These are phyloP conservation scores for Apantesis nais DNA, from an alignment of 2,888 invertebrate genomes.

Conservation along the genomic window DNA sequence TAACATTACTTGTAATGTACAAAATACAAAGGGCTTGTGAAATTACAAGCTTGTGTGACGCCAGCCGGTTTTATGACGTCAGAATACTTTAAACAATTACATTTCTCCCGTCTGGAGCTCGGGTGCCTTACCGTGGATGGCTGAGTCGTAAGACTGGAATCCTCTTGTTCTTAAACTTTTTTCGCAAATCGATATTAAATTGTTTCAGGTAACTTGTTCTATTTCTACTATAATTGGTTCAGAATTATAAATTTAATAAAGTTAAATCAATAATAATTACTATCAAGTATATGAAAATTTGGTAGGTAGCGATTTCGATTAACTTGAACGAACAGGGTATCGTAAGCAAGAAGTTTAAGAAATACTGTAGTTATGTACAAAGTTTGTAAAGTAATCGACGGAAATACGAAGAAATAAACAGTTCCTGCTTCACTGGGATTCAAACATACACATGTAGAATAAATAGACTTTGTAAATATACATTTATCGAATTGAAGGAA, in stretches of 20 bases:
- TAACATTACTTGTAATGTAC: conserved; percentile 2
- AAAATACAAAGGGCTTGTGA: background rate
- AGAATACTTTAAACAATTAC: conserved; percentile 17
- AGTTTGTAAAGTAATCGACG: conserved; percentile 39
- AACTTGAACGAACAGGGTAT: background rate
- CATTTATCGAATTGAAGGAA: background rate
- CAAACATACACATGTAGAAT: conserved; percentile 4
- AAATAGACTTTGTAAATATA: background rate
- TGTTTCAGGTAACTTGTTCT: background rate
- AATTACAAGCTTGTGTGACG: conserved; percentile 24
- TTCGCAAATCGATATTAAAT: background rate
- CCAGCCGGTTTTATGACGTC: conserved; percentile 31
- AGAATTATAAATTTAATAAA: background rate
- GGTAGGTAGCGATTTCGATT: background rate
- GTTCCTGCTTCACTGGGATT: conserved; percentile 32
- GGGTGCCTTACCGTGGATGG: background rate
- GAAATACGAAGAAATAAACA: conserved; percentile 45
- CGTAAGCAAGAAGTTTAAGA: conserved; percentile 5
- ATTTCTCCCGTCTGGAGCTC: conserved; percentile 10
- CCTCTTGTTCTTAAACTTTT: background rate
- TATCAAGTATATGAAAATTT: background rate
- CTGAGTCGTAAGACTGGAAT: conserved; percentile 3
- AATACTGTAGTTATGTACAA: background rate
- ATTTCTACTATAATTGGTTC: background rate
- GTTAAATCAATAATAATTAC: background rate